A percentile compares a stretch with the other conserved stretches of the same genome.
phyloP scores from a whole-genome alignment of 2,113 vertebrate genomes.

The Serinus canaria region DNA sequence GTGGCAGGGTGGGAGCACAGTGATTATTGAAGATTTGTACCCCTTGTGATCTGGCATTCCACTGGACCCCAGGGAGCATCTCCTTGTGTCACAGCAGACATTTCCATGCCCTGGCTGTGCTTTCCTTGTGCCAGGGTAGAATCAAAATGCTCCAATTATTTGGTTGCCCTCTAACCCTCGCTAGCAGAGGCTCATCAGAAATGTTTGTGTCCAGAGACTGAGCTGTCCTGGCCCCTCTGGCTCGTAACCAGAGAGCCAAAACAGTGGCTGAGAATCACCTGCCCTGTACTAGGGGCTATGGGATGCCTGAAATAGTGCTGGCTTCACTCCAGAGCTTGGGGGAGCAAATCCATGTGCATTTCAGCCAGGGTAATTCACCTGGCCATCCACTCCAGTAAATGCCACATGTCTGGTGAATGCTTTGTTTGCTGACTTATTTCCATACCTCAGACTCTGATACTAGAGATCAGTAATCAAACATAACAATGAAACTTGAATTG shows the following conservation, averaged over 20 bases:
- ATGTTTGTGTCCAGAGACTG: background rate
- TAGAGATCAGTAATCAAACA: background rate
- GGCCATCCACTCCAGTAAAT: background rate
- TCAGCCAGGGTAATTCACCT: background rate
- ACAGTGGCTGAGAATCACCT: background rate
- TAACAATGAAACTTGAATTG: background rate
- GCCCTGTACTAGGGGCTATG: background rate
- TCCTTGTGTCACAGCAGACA: background rate
- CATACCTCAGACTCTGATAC: background rate
- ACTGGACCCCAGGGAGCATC: background rate
- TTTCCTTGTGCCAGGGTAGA: background rate
- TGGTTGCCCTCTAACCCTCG: rapidly evolving
- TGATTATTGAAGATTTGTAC: background rate
- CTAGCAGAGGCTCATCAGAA: background rate
- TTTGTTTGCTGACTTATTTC: background rate
- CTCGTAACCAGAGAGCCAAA: background rate
- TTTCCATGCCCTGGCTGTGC: background rate
- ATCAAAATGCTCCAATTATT: background rate
- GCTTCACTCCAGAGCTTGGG: background rate
- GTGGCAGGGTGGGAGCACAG: background rate
- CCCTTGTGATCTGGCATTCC: background rate
- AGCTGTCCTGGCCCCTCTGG: background rate
- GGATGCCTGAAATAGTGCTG: background rate
- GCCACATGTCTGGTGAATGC: background rate
- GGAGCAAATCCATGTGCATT: background rate